Evolutionary conservation across 1,140 invertebrate genomes (phyloP).

Genomic region (Psix sp.): DNA sequence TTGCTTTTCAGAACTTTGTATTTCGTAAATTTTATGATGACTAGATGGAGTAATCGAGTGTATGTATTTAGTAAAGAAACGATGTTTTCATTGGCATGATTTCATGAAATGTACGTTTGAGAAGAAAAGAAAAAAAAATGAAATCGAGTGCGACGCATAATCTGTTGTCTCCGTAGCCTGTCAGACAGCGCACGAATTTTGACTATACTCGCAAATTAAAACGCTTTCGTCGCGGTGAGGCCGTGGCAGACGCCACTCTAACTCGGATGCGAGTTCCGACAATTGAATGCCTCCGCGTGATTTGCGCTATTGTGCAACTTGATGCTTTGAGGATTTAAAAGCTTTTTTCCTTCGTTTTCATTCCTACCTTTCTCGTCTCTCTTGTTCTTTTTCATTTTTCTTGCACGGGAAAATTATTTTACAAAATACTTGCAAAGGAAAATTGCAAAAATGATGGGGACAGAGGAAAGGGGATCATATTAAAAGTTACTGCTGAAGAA

Average conservation of each 20-base stretch:
- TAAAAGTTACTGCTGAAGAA: no score
- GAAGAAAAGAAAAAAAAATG: conserved; percentile 39
- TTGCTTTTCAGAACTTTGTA: no score
- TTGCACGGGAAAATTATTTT: not conserved
- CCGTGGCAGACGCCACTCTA: conserved; percentile 10
- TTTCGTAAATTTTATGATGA: no score
- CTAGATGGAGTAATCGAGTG: no score
- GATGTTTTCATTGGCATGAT: no score
- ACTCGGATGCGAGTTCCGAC: conserved; percentile 24
- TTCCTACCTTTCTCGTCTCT: not conserved
- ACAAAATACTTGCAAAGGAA: no score
- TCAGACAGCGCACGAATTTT: conserved; percentile 41
- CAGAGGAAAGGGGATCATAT: no score
- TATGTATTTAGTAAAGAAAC: no score
- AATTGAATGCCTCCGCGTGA: conserved; percentile 46
- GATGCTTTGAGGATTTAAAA: conserved; percentile 50
- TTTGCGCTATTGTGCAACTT: conserved; percentile 42
- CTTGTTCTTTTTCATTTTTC: not conserved
- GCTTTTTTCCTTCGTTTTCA: conserved; percentile 33
- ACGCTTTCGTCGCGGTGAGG: conserved; percentile 23
- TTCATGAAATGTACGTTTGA: no score
- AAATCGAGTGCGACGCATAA: conserved; percentile 33
- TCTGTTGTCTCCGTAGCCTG: conserved; percentile 15
- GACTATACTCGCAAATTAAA: conserved; percentile 52
- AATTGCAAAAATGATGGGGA: no score